Evolutionary conservation across 2,888 invertebrate species (phyloP), one percentile per base, ranked within the genome.

Genomic region (Lasioglossum lativentre): DNA sequence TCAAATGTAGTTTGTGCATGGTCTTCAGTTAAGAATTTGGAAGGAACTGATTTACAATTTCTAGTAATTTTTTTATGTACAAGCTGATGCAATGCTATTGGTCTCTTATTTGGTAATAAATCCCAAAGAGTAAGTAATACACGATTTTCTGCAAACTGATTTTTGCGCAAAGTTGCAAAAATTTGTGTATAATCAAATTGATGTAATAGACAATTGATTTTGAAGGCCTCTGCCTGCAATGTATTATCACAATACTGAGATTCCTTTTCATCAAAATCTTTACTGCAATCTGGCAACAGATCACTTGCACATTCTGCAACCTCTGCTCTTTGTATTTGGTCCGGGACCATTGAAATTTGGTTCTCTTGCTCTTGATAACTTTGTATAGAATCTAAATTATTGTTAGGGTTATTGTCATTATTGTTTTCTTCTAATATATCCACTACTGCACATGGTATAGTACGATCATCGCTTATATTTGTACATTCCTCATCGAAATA

Each of bases 341-440:
- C 30, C 16, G 30, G 14, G 14, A 30, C 16, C 2, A 2, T 12
- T 40, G 16, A 23, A 45, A 27, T 68, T 68, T 0, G 19, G 38
- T 74, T 34, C 27, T 1, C 10, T 1, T 52, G 23, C 16, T 78
- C 47, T 63, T 80, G 42, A 27, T 38, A n/a, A 23, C 87, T 82
- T 71, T 85, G 80, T 34, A 75, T 85, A 42, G 81, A 86, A 76
- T 90, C 91, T 72, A 91, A 88, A 76, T 93, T 93, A 79, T 93
- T 93, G 74, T 93, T 93, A 0, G 93, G 91, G 83, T 93, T 93
- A 68, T 93, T 93, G 83, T 93, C 93, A 68, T 93, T 93, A 71
- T 94, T 93, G 74, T 93, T 94, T 71, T 92, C 92, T 83, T 93
- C 92, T 0, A 91, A 77, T 3, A 90, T 87, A 23, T 72, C 47